phyloP scores from a whole-genome alignment of 2,113 vertebrate species.

The Oncorhynchus keta region DNA sequence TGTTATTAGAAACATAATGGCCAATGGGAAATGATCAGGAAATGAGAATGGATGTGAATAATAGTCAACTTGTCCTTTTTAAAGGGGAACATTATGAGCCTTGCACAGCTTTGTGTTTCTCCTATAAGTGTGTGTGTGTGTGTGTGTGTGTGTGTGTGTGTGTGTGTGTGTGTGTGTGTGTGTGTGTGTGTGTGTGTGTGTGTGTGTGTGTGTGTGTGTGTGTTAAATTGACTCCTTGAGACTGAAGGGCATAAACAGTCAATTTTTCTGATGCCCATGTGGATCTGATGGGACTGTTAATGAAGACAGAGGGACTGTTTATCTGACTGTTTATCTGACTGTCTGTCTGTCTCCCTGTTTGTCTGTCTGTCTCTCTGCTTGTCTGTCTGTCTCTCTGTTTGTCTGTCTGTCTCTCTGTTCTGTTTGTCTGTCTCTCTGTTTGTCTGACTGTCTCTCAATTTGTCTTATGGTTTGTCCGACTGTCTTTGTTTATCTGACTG shows the following conservation, averaged over 20 bases:
- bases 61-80: slow-evolving; percentile 26
- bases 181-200: too few relatives aligned
- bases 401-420: too few relatives aligned
- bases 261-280: slow-evolving; percentile 18
- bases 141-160: too few relatives aligned
- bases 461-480: too few relatives aligned
- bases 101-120: slow-evolving; percentile 8
- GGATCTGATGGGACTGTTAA: slow-evolving; percentile 47
- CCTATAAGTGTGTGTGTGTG: background rate
- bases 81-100: slow-evolving; percentile 29
- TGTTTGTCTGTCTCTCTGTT: too few relatives aligned
- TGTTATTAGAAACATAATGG: slow-evolving; percentile 39
- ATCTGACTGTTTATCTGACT: slow-evolving; percentile 8
- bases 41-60: slow-evolving; percentile 42
- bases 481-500: too few relatives aligned
- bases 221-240: slow-evolving; percentile 40
- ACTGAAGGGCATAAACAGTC: too few relatives aligned
- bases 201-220: background rate
- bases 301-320: slow-evolving; percentile 23
- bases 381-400: too few relatives aligned
- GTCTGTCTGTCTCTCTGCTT: too few relatives aligned
- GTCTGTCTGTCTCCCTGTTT: too few relatives aligned
- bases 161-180: too few relatives aligned
- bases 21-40: slow-evolving; percentile 34
- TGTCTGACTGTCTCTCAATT: too few relatives aligned